Conservation (phyloP, 2,888 invertebrate genomes). For the Plemyria rubiginata region DNA sequence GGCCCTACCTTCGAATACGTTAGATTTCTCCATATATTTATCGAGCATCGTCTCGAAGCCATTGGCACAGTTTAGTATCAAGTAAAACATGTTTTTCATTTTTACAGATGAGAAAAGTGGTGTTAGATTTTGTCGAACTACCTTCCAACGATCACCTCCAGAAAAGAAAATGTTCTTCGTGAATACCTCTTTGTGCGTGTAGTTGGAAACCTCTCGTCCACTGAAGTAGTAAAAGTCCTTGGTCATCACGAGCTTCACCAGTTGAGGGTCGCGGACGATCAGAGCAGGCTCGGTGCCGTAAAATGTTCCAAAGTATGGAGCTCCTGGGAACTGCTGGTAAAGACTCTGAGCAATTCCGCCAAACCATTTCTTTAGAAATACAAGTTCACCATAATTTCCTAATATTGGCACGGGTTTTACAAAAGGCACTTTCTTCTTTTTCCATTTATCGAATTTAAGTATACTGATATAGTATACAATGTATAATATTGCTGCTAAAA, state of each 20-base stretch:
- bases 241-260: constrained; percentile 59
- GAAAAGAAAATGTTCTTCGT: constrained; percentile 57
- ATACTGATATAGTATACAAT: constrained; percentile 44
- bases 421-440: constrained; percentile 54
- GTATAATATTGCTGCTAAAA: constrained; percentile 23
- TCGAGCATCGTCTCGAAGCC: constrained; percentile 56
- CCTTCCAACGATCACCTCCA: constrained; percentile 66
- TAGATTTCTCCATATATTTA: constrained; percentile 39
- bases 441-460: constrained; percentile 60
- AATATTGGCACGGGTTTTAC: constrained; percentile 54
- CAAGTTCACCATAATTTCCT: constrained; percentile 60
- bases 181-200: constrained; percentile 53
- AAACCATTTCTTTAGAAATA: constrained; percentile 51
- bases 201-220: constrained; percentile 57
- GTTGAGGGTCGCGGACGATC: constrained; percentile 62
- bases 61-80: constrained; percentile 55
- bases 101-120: constrained; percentile 67
- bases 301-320: constrained; percentile 62
- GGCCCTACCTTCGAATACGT: constrained; percentile 48
- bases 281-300: constrained; percentile 66
- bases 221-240: constrained; percentile 70
- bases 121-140: constrained; percentile 63
- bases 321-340: constrained; percentile 56
- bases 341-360: constrained; percentile 50
- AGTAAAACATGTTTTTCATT: constrained; percentile 70